Conservation (phyloP, 2,797 vertebrate species). For the Masticophis lateralis region DNA sequence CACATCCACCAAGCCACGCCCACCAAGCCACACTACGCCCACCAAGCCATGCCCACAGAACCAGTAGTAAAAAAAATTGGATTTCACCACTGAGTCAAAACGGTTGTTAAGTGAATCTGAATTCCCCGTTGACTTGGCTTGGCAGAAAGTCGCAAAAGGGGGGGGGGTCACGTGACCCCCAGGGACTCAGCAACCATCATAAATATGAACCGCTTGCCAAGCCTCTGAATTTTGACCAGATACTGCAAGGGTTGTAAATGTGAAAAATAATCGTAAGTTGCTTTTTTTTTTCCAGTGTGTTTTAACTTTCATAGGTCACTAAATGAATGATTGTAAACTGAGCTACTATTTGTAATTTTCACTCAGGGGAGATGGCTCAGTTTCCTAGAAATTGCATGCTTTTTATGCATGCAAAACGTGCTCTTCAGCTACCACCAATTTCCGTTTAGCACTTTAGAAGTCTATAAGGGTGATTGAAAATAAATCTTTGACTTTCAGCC, state of each 20-base stretch:
- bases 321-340: background rate
- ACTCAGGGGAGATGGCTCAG: background rate
- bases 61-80: too few species aligned
- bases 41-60: too few species aligned
- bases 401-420: background rate
- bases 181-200: background rate
- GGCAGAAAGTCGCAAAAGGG: too few species aligned
- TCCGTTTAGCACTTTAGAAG: background rate
- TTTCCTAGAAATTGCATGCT: background rate
- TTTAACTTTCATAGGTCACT: background rate
- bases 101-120: too few species aligned
- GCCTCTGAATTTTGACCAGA: background rate
- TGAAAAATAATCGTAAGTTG: background rate
- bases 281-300: accelerated
- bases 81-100: too few species aligned
- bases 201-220: background rate
- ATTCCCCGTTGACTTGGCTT: too few species aligned
- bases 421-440: background rate
- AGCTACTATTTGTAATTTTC: background rate
- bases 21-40: too few species aligned
- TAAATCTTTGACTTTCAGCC: background rate
- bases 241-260: background rate
- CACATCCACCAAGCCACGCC: too few species aligned
- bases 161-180: too few species aligned
- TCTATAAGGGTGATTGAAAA: background rate